Base-by-base conservation (phyloP, 2,888 invertebrate species). In the Aspidiotus destructor region DNA sequence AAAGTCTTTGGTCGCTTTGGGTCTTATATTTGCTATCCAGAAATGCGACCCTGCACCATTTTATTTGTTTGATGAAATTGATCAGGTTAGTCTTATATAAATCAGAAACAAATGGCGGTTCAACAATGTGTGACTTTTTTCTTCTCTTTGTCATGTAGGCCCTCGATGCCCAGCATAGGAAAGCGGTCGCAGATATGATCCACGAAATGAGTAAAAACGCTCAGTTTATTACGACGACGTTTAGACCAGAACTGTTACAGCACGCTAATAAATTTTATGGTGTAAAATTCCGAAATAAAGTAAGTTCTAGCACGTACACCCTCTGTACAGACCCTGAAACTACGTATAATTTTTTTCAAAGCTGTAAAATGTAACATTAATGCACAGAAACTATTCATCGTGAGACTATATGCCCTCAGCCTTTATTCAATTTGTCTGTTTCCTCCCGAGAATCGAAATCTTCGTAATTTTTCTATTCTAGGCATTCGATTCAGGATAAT, bases 21-120 rank as follows among this genome's bases (percentile, higher is more conserved):
- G 94, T 0, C 81, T 99, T 41, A 99, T 99, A 75, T 99, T 99
- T 80, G 96, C 99, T 70, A 99, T 99, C 77, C 99, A 99, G 81
- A 98, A 99, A 79, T 99, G 99, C 78, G 99, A 99, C 79, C 99
- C 99, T 0, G 99, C 99, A 1, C 99, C 99, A 0, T 99, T 99
- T 81, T 99, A 99, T 79, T 81, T 99, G 62, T 99, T 99, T 80
- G 99, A 99, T 81, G 99, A 99, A 81, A 99, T 99, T 75, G 99
- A 99, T 81, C 98, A 98, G 82, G 86, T 86, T 76, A 76, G 79
- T 78, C 70, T 42, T 3, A 28, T 10, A 15, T 44, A 61, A 5
- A 40, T 61, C 13, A 16, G 5, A 3, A 28, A 28, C 28, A 5
- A 28, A 28, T 28, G 28, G 28, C 28, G 5, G 28, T 5, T 28